Percentiles rank a stretch among this genome's conserved stretches.
These are phyloP conservation scores for Drosophila anomalata DNA, from an alignment of 2,888 invertebrate species.

Conservation along the genomic window DNA sequence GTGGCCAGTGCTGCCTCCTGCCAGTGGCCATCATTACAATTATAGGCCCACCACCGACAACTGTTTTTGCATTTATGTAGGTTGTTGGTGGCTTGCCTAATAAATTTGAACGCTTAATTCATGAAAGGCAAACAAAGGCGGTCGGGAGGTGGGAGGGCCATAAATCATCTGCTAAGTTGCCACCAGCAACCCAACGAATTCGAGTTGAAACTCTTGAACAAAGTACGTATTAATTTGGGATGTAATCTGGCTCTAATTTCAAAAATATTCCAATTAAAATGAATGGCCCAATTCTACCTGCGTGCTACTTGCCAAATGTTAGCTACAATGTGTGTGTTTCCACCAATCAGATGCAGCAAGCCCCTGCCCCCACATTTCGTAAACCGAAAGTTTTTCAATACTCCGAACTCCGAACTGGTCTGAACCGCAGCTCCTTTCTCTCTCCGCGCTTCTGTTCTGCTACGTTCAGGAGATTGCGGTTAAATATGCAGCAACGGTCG, in stretches of 20 bases:
- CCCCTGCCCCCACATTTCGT: background rate
- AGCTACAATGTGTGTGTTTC: background rate
- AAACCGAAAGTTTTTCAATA: constrained; percentile 7
- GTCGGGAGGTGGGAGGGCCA: constrained; percentile 24
- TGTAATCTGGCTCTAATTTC: constrained; percentile 8
- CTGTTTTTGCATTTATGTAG: constrained; percentile 38
- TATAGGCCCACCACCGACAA: constrained; percentile 58
- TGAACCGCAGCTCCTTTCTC: background rate
- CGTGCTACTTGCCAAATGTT: background rate
- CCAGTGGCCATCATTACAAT: constrained; percentile 59
- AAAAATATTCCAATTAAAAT: constrained; percentile 9
- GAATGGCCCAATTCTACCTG: constrained; percentile 6
- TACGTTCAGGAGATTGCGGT: constrained; percentile 63
- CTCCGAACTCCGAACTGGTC: constrained; percentile 17
- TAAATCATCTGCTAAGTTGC: constrained; percentile 58
- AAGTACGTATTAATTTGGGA: constrained; percentile 13
- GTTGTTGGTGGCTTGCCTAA: constrained; percentile 35
- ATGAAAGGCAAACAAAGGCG: constrained; percentile 62
- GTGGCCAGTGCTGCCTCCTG: constrained; percentile 13
- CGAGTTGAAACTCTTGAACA: constrained; percentile 7
- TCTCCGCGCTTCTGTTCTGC: constrained; percentile 19
- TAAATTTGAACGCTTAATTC: constrained; percentile 66
- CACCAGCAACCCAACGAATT: constrained; percentile 26
- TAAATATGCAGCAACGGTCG: constrained; percentile 54
- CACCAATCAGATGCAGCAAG: constrained; percentile 1